Base-by-base conservation (phyloP, 2,113 vertebrate genomes). In the Otolemur garnettii region DNA sequence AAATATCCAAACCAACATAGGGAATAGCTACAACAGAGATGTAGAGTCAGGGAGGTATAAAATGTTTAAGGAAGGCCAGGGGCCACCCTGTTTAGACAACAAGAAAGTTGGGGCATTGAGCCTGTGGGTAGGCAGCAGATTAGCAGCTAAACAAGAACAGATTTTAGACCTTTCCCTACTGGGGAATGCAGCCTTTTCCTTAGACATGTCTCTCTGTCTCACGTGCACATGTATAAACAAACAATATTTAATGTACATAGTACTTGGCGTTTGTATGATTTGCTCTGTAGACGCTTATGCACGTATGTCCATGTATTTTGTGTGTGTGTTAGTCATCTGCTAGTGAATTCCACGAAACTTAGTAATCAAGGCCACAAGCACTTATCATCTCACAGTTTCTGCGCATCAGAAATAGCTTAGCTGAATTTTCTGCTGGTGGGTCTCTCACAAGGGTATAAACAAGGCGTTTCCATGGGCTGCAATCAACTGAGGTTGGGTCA, bases 201-300 rank as follows among this genome's bases (percentile, higher is more conserved):
- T 33, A 24, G 12, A 35, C 64, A 17, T 38, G 38, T 62, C 3
- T 78, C 33, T 55, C 13, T 18, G 12, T 33, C 26, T 33, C 2
- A 66, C 71, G 64, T 17, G 30, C 11, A 80, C 18, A 18, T 15
- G 53, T 17, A 38, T 15, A 7, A 75, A 30, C 59, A 38, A 5
- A 8, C 12, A 22, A 13, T 38, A 42, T 17, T 33, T 42, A 38
- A 30, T 38, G 45, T 74, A 5, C 0, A 4, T 0, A 7, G 4
- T 17, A 50, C 45, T 77, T 77, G 74, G 57, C 38, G 4, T 33
- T 38, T 30, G 53, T 62, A 38, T 75, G 69, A 75, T 33, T 22
- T 55, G 18, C 33, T 38, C 66, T 35, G 7, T 21, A 64, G 30
- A 15, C 4, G 9, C 0, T 53, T 35, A 21, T 45, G 9, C 4